Evolutionary conservation across 1,140 invertebrate genomes (phyloP).

Genomic region (Drosophila sturtevanti): DNA sequence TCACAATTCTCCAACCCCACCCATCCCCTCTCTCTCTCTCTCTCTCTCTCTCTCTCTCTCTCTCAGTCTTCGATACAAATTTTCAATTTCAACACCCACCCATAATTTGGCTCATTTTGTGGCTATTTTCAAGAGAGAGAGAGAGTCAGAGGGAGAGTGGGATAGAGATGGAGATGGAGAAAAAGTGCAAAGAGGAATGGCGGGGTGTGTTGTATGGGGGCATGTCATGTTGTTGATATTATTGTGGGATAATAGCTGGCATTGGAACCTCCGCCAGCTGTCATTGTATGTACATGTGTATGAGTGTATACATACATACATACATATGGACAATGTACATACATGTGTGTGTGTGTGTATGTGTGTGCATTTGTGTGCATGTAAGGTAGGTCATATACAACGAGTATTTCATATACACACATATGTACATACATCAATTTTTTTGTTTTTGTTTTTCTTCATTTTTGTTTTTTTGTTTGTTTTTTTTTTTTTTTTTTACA

Average conservation of each 20-base stretch:
- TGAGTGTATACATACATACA: background rate
- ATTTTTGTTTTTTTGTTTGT: too few species aligned
- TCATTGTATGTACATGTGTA: slow-evolving; percentile 38
- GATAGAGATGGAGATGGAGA: background rate
- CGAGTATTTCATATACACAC: background rate
- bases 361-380: slow-evolving; percentile 29
- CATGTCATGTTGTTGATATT: slow-evolving; percentile 24
- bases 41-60: too few species aligned
- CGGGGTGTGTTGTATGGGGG: background rate
- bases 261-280: slow-evolving; percentile 68
- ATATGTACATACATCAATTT: background rate
- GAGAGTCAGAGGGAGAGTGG: background rate
- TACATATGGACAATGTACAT: too few species aligned
- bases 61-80: slow-evolving; percentile 29
- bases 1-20: too few species aligned
- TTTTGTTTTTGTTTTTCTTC: too few species aligned
- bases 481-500: background rate
- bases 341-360: slow-evolving; percentile 13
- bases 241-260: slow-evolving; percentile 56
- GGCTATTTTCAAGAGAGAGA: slow-evolving; percentile 48
- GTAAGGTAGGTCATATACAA: slow-evolving; percentile 39
- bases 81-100: slow-evolving; percentile 79
- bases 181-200: background rate
- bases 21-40: too few species aligned
- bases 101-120: slow-evolving; percentile 76